Percentiles rank a stretch among this genome's conserved stretches.
Evolutionary conservation across 2,797 vertebrate species (phyloP).

Genomic region (Crocidura indochinensis): DNA sequence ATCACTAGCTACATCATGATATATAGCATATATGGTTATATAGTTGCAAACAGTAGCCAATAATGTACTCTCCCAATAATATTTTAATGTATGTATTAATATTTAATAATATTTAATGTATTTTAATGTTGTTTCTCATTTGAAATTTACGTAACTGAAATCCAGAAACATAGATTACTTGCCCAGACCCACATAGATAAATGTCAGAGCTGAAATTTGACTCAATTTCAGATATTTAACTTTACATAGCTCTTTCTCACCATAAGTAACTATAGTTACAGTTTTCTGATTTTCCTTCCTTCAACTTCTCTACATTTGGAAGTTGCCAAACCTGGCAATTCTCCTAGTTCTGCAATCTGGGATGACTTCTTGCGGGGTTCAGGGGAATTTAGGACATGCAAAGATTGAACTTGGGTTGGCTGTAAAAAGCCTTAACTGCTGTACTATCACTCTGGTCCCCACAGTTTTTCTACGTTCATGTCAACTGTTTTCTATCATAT

Average conservation of each 20-base stretch:
- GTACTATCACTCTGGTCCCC: no score
- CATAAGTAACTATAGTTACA: neutral
- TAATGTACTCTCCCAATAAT: neutral
- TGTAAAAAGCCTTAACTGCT: no score
- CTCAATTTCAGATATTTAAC: neutral
- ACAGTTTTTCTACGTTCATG: slow-evolving; percentile 10
- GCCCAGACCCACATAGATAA: neutral
- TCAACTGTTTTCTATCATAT: neutral
- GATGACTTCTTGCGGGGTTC: no score
- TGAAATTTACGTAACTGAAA: neutral
- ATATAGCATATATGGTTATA: neutral
- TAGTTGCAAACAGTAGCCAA: neutral
- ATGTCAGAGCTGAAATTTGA: neutral
- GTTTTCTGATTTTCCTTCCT: no score
- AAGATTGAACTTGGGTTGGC: no score
- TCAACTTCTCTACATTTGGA: no score
- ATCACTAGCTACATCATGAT: neutral
- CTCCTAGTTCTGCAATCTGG: no score
- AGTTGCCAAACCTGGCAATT: no score
- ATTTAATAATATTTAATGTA: neutral
- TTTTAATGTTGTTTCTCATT: slow-evolving; percentile 30
- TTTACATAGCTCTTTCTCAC: neutral
- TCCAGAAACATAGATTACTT: slow-evolving; percentile 44
- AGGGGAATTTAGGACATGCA: no score
- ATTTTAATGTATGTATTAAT: slow-evolving; percentile 29